Base-by-base conservation (phyloP, 2,113 vertebrate genomes). In the Spea bombifrons region DNA sequence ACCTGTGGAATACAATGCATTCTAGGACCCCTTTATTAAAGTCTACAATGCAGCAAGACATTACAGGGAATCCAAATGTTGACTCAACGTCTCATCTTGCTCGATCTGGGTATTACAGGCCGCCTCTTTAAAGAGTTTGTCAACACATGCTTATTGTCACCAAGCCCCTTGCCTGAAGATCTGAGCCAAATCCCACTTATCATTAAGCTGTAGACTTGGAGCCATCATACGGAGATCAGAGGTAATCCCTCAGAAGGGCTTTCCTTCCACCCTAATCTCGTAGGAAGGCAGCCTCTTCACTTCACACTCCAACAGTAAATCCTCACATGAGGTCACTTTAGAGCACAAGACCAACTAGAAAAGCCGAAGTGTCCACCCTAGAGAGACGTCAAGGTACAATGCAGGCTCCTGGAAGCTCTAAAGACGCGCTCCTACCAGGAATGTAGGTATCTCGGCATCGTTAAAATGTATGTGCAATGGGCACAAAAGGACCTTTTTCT, bases 191-290 rank as follows among this genome's bases (percentile, higher is more conserved):
- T 15, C 30, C 64, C 53, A 68, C 68, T 68, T 45, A 67, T 50
- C 30, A 16, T 30, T 67, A 80, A 74, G 65, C 16, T 8, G 12
- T 7, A 59, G 71, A 74, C 55, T 74, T 74, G 53, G 45, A 73
- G 49, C 13, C 74, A 50, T 68, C 71, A 66, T 49, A 68, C 68
- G 44, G 13, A 74, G 71, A 61, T 53, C 44, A 50, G 6, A 61
- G 65, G 71, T 80, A 80, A 80, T 80, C 78, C 78, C 12, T 12
- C 53, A 49, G 13, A 80, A 80, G 78, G 71, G 68, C 64, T 72
- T 68, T 53, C 78, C 78, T 61, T 74, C 75, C 55, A 52, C 64
- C 8, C 65, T 74, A 80, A 80, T 80, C 78, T 74, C 45, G 7
- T 43, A 45, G 66, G 64, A 74, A 74, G 71, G 50, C 45, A 57